These are phyloP conservation scores for Acanthococcus lagerstroemiae DNA, from an alignment of 2,888 invertebrate genomes.

Conservation along the genomic window DNA sequence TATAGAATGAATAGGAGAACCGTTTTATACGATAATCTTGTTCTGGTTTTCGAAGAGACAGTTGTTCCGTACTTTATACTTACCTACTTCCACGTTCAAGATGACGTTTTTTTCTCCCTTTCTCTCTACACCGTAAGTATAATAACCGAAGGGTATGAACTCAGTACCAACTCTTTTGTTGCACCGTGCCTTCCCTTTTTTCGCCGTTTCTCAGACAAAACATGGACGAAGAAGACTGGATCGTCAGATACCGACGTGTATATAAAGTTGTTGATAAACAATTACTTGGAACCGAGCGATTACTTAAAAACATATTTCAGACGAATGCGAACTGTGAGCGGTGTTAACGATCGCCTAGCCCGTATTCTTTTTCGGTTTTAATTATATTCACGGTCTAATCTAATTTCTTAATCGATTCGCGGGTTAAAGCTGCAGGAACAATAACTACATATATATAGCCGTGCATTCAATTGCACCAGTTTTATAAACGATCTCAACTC, in stretches of 20 bases:
- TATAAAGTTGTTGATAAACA: conserved; percentile 10
- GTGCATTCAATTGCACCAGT: too few relatives aligned
- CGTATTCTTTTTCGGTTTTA: too few relatives aligned
- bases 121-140: background rate
- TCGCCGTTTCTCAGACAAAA: conserved; percentile 14
- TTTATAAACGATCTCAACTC: too few relatives aligned
- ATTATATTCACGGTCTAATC: too few relatives aligned
- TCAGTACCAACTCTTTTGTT: conserved; percentile 27
- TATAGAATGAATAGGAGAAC: conserved; percentile 27
- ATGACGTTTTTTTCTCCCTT: conserved; percentile 24
- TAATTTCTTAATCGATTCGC: too few relatives aligned
- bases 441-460: too few relatives aligned
- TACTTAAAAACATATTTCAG: too few relatives aligned
- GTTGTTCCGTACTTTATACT: conserved; percentile 23
- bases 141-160: conserved; percentile 27
- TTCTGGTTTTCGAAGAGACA: conserved; percentile 28
- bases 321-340: too few relatives aligned
- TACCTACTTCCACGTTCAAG: conserved; percentile 26
- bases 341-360: too few relatives aligned
- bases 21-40: conserved; percentile 28
- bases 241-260: conserved; percentile 4
- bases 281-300: too few relatives aligned
- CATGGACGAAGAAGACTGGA: background rate
- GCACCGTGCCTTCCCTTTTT: conserved; percentile 11
- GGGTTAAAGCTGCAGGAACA: too few relatives aligned